phyloP scores from a whole-genome alignment of 2,113 vertebrate species.

The Camelus dromedarius region DNA sequence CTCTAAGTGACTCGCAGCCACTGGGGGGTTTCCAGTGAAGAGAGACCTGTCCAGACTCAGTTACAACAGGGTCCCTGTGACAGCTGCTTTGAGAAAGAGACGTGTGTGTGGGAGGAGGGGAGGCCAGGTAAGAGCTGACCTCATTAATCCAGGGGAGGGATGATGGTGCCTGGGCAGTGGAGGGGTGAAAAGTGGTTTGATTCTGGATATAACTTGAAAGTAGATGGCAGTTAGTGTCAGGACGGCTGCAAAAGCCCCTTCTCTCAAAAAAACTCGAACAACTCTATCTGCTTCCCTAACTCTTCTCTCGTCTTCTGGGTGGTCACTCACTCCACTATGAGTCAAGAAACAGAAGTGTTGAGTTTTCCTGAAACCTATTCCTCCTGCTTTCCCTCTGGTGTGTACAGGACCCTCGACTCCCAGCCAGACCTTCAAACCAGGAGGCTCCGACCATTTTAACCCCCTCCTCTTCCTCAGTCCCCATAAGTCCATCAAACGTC shows the following conservation, averaged over 20 bases:
- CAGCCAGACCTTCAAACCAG: background rate
- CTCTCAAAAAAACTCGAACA: background rate
- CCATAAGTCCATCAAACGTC: background rate
- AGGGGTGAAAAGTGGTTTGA: background rate
- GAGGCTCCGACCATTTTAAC: background rate
- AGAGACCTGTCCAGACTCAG: background rate
- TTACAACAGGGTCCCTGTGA: background rate
- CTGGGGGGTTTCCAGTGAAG: background rate
- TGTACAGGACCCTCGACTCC: background rate
- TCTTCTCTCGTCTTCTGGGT: background rate
- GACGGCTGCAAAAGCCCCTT: too few species aligned
- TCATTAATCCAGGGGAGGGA: background rate
- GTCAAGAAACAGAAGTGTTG: background rate
- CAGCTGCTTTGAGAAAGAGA: background rate
- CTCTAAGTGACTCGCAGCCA: background rate
- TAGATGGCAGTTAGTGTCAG: background rate
- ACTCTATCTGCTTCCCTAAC: background rate
- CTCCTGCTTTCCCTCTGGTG: too few species aligned
- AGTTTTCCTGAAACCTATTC: background rate
- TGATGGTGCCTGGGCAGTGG: background rate
- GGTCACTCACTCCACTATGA: background rate
- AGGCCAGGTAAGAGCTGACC: background rate
- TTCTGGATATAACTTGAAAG: background rate
- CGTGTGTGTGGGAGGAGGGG: background rate
- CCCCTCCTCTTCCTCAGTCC: background rate